Evolutionary conservation across 2,888 invertebrate species (phyloP).

Genomic region (Tanaodytes sp.): DNA sequence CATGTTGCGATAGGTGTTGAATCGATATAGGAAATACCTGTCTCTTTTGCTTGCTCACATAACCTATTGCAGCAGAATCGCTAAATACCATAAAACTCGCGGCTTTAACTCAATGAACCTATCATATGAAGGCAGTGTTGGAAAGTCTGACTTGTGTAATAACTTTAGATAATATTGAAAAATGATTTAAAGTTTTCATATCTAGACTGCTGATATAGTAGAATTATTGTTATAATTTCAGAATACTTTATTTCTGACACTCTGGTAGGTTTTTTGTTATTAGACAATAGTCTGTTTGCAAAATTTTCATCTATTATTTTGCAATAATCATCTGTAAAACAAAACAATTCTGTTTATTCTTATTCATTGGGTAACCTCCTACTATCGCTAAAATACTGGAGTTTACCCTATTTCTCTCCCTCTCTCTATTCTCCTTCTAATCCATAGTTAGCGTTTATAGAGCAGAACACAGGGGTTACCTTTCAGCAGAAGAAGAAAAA

Average conservation of each 20-base stretch:
- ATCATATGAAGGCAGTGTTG: slow-evolving; percentile 1
- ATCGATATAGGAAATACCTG: neutral
- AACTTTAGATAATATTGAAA: slow-evolving; percentile 3
- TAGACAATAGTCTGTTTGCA: slow-evolving; percentile 6
- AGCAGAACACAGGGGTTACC: too few relatives aligned
- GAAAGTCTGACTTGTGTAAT: slow-evolving; percentile 1
- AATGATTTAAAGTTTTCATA: slow-evolving; percentile 13
- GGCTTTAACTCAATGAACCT: slow-evolving; percentile 1
- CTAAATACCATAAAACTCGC: slow-evolving; percentile 4
- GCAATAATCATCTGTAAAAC: slow-evolving; percentile 13
- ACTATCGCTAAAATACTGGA: neutral
- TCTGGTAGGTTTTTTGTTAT: slow-evolving; percentile 16
- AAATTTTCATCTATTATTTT: slow-evolving; percentile 4
- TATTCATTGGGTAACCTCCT: slow-evolving; percentile 12
- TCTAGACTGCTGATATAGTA: slow-evolving; percentile 12
- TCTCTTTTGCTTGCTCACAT: neutral
- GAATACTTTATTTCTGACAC: slow-evolving; percentile 6
- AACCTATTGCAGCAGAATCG: neutral
- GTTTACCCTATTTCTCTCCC: slow-evolving; percentile 9
- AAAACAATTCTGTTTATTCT: neutral
- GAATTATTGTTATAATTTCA: slow-evolving; percentile 14
- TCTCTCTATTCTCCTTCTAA: neutral
- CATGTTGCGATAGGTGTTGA: neutral
- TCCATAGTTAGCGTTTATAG: neutral
- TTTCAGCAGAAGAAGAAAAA: too few relatives aligned